Conservation (phyloP, 2,888 invertebrate genomes). For the Agrochola macilenta region DNA sequence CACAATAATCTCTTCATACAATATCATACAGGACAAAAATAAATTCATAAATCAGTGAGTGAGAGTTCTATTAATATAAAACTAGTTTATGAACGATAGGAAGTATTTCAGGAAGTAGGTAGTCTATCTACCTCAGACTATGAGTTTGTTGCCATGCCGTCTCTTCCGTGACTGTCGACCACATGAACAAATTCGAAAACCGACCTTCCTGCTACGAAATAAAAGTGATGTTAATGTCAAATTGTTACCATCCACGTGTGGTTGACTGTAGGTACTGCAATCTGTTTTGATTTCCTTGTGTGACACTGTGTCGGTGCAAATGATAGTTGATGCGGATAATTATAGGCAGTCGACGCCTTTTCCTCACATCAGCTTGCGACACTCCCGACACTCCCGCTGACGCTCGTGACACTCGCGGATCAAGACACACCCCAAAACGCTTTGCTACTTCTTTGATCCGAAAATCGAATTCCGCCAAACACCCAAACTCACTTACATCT, state of each 20-base stretch:
- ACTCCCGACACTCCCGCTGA: neutral
- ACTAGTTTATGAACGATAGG: slow-evolving; percentile 31
- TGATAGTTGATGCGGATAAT: slow-evolving; percentile 13
- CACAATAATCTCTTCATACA: neutral
- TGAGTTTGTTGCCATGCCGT: slow-evolving; percentile 33
- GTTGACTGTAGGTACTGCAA: neutral
- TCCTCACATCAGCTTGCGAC: neutral
- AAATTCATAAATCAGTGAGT: neutral
- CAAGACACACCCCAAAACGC: slow-evolving; percentile 5
- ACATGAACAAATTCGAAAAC: neutral
- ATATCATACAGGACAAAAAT: neutral
- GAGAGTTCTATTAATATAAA: slow-evolving; percentile 18
- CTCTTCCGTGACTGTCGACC: slow-evolving; percentile 28
- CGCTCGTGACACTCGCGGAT: neutral
- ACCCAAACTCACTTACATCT: slow-evolving; percentile 29
- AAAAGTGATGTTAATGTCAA: neutral
- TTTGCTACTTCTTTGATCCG: slow-evolving; percentile 31
- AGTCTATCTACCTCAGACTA: neutral
- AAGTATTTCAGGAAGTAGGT: slow-evolving; percentile 51
- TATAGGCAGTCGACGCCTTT: neutral
- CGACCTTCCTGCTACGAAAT: neutral
- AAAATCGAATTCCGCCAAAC: slow-evolving; percentile 26
- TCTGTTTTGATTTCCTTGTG: slow-evolving; percentile 30
- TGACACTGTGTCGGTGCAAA: neutral
- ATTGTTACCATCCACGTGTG: too few species aligned